Conservation (phyloP, 2,113 vertebrate genomes). For the Conger conger region DNA sequence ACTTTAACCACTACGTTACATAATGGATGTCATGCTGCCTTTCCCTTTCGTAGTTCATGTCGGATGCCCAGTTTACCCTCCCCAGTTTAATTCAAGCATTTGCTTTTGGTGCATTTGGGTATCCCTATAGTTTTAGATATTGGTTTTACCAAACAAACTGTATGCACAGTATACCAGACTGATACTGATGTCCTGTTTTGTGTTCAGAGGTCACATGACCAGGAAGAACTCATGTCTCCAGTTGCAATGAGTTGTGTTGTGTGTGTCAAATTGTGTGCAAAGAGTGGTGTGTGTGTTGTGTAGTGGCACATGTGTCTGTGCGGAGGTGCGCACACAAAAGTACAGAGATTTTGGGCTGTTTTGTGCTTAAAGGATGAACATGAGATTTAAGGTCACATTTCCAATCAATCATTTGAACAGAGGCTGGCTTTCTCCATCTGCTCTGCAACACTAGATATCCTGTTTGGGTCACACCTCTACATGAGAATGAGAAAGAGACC, state of each 20-base stretch:
- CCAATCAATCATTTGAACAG: neutral
- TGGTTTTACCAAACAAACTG: too few species aligned
- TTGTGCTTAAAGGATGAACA: neutral
- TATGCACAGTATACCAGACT: too few species aligned
- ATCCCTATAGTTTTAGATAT: too few species aligned
- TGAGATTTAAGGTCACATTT: neutral
- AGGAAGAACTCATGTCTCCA: too few species aligned
- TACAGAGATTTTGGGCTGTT: neutral
- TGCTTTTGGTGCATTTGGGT: too few species aligned
- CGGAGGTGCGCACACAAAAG: too few species aligned
- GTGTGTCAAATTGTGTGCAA: neutral
- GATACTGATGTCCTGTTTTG: neutral
- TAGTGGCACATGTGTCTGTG: neutral
- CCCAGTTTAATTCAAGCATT: too few species aligned
- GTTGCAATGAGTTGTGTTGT: neutral
- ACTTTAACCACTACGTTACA: too few species aligned
- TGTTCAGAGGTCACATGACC: too few species aligned
- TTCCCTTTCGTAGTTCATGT: too few species aligned
- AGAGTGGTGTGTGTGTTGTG: neutral
- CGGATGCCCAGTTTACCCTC: too few species aligned
- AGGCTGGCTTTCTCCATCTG: slow-evolving; percentile 31
- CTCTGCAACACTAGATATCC: slow-evolving; percentile 37
- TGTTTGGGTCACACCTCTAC: slow-evolving; percentile 40
- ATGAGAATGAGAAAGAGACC: slow-evolving; percentile 16
- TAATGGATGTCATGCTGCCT: too few species aligned